Conservation (phyloP, 1,140 invertebrate genomes). For the Ctenoplectra terminalis region DNA sequence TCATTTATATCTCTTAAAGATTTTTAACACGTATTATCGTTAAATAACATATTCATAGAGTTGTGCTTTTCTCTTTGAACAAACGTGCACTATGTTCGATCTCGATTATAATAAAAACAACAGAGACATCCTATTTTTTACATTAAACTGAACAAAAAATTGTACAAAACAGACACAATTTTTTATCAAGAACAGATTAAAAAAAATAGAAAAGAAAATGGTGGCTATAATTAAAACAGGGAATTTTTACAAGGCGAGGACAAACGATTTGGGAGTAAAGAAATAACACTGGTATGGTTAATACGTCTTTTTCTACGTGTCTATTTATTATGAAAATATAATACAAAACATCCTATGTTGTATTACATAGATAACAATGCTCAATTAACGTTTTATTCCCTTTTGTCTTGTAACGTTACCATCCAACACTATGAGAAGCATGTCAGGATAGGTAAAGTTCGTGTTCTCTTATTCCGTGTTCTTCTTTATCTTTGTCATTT, state of each 20-base stretch:
- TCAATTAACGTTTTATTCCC: slow-evolving; percentile 80
- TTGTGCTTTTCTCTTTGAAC: no score
- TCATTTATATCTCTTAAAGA: not conserved
- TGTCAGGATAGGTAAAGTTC: slow-evolving; percentile 77
- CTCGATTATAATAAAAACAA: no score
- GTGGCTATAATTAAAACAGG: not conserved
- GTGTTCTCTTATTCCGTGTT: slow-evolving; percentile 66
- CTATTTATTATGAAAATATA: slow-evolving; percentile 88
- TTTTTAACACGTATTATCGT: not conserved
- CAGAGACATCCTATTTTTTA: no score
- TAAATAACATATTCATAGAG: not conserved
- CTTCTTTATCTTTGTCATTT: slow-evolving; percentile 43
- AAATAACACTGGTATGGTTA: slow-evolving; percentile 73
- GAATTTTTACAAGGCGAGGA: not conserved
- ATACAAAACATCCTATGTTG: slow-evolving; percentile 87
- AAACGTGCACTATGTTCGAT: no score
- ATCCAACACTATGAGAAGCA: slow-evolving; percentile 79
- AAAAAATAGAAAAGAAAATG: not conserved
- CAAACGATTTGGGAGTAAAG: slow-evolving; percentile 33
- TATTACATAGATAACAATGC: slow-evolving; percentile 85
- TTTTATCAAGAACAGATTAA: not conserved
- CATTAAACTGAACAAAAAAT: no score
- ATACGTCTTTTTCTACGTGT: slow-evolving; percentile 84
- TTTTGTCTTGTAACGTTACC: slow-evolving; percentile 80
- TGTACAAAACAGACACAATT: no score